A percentile compares a stretch with the other conserved stretches of the same genome.
phyloP scores from a whole-genome alignment of 1,140 invertebrate genomes.

The Procambarus clarkii region DNA sequence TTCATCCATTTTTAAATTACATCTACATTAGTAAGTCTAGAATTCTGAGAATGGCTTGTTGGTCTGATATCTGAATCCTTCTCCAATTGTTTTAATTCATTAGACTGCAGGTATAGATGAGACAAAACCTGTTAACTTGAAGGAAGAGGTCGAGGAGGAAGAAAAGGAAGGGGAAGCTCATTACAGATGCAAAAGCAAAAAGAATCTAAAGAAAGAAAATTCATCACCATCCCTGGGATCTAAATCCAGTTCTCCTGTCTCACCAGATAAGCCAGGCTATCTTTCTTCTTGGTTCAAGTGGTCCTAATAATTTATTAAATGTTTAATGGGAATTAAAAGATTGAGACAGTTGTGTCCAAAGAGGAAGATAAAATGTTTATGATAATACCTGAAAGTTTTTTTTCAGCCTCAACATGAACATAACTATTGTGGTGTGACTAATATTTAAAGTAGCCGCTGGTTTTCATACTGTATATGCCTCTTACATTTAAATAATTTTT shows the following conservation, averaged over 20 bases:
- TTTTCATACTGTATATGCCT: too few species aligned
- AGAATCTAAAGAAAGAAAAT: not conserved
- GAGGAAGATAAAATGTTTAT: too few species aligned
- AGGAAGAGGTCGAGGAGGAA: not conserved
- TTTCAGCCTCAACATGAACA: too few species aligned
- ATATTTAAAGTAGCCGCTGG: too few species aligned
- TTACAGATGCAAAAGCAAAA: not conserved
- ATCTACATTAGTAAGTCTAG: not conserved
- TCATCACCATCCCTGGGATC: slow-evolving; percentile 19
- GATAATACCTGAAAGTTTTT: too few species aligned
- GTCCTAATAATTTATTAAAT: slow-evolving; percentile 24
- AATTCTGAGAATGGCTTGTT: not conserved
- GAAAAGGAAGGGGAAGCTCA: not conserved
- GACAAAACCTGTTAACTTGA: not conserved
- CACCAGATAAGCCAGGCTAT: slow-evolving; percentile 25
- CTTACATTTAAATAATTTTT: too few species aligned
- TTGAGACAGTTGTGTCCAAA: too few species aligned
- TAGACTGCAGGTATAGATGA: not conserved
- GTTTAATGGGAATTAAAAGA: not conserved
- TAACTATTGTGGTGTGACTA: too few species aligned
- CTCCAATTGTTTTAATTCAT: not conserved
- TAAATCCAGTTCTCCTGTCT: slow-evolving; percentile 3
- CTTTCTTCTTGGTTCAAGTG: slow-evolving; percentile 55
- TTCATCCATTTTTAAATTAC: not conserved
- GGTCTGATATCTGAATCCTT: not conserved